Evolutionary conservation across 2,797 vertebrate genomes (phyloP), one percentile per base, ranked within the genome.

Genomic region (Rhinoraja longicauda): DNA sequence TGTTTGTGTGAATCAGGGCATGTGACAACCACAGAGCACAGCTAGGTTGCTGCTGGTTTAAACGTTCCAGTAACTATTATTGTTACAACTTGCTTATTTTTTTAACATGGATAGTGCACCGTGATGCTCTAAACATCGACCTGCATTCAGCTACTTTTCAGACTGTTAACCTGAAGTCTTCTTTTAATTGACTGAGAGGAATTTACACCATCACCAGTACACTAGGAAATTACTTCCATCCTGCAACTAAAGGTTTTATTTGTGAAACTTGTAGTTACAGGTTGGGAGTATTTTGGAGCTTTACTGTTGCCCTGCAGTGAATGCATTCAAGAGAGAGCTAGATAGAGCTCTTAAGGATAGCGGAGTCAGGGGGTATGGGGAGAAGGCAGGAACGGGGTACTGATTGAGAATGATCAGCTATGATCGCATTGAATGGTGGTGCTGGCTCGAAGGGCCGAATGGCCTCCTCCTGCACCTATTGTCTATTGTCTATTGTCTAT

Each of bases 51-150:
- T 95, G 95, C 96, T 95, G 95, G 94, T 95, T 94, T 95, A 96
- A 95, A 96, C 95, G 95, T 95, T 94, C 93, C 76, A 94, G 94
- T 95, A 96, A 97, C 96, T 95, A 96, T 96, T 96, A 95, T 96
- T 95, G 88, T 78, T 73, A 94, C 93, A 77, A 93, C 24, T 90
- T 70, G 45, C 90, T 82, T 90, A 82, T 45, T 36, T 93, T 53
- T 86, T 75, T 9, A 81, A 45, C 67, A 86, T 26, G 13, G 84
- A 62, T 64, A 93, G 70, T 36, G 67, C 3, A 53, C 72, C 7
- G 59, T 75, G 64, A 75, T 90, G 57, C 62, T 90, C n/a, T 88
- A 64, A 59, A 88, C 86, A 86, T 86, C 93, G 70, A 64, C 59
- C 62, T 76, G 73, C 57, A 15, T 72, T 59, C 79, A 67, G 72